Percentiles rank a stretch among this genome's conserved stretches.
phyloP scores from a whole-genome alignment of 2,113 vertebrate genomes.

The Myiagra hebetior region DNA sequence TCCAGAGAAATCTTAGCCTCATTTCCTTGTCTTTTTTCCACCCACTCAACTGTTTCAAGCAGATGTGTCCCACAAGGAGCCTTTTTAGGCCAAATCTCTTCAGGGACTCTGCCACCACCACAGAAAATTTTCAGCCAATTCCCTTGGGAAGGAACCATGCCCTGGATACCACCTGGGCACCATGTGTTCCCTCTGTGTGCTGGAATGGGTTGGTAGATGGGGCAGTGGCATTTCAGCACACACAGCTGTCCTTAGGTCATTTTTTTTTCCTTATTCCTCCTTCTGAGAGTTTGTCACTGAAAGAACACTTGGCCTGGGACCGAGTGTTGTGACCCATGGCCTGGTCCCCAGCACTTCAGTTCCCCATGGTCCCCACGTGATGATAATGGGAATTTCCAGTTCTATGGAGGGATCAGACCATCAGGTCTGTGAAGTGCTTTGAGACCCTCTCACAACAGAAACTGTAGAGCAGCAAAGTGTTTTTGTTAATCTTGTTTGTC shows the following conservation, averaged over 20 bases:
- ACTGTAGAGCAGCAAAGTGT: neutral
- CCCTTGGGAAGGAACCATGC: neutral
- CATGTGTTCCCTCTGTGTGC: neutral
- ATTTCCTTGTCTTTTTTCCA: neutral
- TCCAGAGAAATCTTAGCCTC: neutral
- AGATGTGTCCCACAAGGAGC: neutral
- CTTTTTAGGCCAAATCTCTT: neutral
- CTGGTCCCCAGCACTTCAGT: neutral
- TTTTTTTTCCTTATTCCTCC: neutral
- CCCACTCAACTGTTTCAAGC: neutral
- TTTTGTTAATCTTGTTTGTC: neutral
- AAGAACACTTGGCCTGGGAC: neutral
- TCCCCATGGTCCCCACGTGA: fast-evolving
- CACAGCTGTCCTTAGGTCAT: neutral
- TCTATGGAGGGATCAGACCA: neutral
- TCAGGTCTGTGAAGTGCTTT: neutral
- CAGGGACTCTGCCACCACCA: neutral
- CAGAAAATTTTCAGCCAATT: neutral
- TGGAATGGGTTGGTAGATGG: neutral
- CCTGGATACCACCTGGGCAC: neutral
- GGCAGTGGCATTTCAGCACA: neutral
- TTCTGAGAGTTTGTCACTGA: neutral
- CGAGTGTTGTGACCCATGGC: neutral
- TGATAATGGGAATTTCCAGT: neutral
- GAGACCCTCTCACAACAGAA: neutral